Evolutionary conservation across 2,888 invertebrate species (phyloP), one percentile per base, ranked within the genome.

Genomic region (Eupithecia centaureata): DNA sequence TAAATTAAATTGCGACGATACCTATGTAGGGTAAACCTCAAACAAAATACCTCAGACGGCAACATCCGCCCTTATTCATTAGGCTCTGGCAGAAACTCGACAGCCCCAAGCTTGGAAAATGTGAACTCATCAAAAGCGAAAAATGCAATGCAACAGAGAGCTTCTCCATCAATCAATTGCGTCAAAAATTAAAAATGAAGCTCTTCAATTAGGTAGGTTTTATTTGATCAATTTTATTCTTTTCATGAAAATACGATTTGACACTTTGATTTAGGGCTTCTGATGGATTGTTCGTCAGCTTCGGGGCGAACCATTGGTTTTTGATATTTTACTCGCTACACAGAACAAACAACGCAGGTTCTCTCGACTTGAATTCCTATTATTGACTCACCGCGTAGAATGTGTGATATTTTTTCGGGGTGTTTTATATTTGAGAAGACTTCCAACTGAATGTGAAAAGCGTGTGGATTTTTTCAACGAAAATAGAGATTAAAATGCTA

Each of bases 1-100:
- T 58, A 73, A 75, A 75, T 75, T 72, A 72, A 75, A 73, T 71
- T 72, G 63, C 68, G 57, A 18, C 32, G 58, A 66, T 68, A 54
- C 30, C 28, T 54, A 57, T 51, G 42, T 65, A 68, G 38, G 64
- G 70, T 65, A 72, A 72, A 69, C 69, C 67, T 67, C 69, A 70
- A 68, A 71, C 62, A 67, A 64, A 65, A 67, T 70, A 66, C 58
- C 68, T 58, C 27, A 64, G 66, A 65, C 65, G 63, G 47, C 57
- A 57, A 22, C 32, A 32, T 32, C 32, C 32, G 30, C 32, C 32
- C 22, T 57, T 33, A 57, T 57, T 57, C 57, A 57, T 57, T 57
- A 61, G 57, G 25, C 38, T 65, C 47, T 68, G 42, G 57, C 56
- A 30, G 56, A 56, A 12, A 57, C 32, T 57, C 57, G 2, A 32